These are phyloP conservation scores for Falco berigora DNA, from an alignment of 2,797 vertebrate species.

Conservation along the genomic window DNA sequence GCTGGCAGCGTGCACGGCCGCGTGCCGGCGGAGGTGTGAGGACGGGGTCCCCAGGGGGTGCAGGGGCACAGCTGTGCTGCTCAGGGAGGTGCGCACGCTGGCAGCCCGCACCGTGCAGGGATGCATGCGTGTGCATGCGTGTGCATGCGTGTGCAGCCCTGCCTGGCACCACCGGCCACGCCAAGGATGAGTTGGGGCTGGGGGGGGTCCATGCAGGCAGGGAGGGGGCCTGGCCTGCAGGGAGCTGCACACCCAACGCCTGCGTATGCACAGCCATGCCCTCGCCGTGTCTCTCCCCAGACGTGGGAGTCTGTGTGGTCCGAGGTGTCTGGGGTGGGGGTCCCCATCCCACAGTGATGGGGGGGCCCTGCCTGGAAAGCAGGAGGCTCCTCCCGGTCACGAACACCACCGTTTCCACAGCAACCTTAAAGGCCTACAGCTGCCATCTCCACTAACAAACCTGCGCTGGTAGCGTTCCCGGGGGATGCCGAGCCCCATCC, in stretches of 20 bases:
- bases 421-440: conserved; percentile 54
- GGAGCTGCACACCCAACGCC: neutral
- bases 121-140: fast-evolving
- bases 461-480: fast-evolving
- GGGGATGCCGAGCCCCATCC: neutral
- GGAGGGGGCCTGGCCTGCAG: fast-evolving
- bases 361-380: neutral
- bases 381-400: neutral
- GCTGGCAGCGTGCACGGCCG: fast-evolving
- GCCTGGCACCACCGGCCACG: fast-evolving
- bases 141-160: neutral
- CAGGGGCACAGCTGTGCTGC: fast-evolving
- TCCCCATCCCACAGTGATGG: neutral
- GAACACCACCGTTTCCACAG: conserved; percentile 54
- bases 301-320: fast-evolving
- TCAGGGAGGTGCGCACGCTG: fast-evolving
- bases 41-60: neutral
- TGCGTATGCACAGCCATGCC: fast-evolving
- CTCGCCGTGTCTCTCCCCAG: fast-evolving
- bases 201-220: too few relatives aligned
- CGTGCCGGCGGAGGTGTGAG: neutral
- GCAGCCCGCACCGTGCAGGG: neutral
- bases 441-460: neutral
- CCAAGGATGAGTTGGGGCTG: neutral
- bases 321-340: neutral